Conservation (phyloP, 2,888 invertebrate genomes). For the Taphrorychus bicolor region DNA sequence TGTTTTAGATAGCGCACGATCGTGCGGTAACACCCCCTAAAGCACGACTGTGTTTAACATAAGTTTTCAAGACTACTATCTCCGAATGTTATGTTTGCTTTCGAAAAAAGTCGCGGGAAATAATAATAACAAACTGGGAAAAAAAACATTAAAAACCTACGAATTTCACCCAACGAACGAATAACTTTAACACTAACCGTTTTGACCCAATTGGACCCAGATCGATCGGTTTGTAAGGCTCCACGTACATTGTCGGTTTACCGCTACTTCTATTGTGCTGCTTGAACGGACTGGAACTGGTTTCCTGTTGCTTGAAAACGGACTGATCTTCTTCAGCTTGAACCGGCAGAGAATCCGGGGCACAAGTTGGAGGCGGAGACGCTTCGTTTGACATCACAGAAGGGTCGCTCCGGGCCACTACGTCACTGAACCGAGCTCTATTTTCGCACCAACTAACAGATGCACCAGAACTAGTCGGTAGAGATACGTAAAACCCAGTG, state of each 20-base stretch:
- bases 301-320: neutral
- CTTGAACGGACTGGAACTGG: conserved; percentile 21
- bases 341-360: conserved; percentile 33
- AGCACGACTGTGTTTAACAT: too few relatives aligned
- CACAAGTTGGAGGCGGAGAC: conserved; percentile 36
- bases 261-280: conserved; percentile 30
- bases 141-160: too few relatives aligned
- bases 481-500: conserved; percentile 43
- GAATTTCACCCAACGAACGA: neutral
- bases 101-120: neutral
- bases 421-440: conserved; percentile 67
- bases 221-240: conserved; percentile 56
- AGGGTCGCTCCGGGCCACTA: conserved; percentile 62
- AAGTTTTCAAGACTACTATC: too few relatives aligned
- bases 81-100: too few relatives aligned
- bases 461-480: conserved; percentile 52
- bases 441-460: conserved; percentile 64
- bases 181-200: conserved; percentile 26
- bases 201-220: conserved; percentile 62
- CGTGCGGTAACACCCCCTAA: too few relatives aligned
- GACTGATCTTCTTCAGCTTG: conserved; percentile 6
- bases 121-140: too few relatives aligned
- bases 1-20: too few relatives aligned
- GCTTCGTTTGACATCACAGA: too few relatives aligned
- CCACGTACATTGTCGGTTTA: conserved; percentile 58